phyloP scores from a whole-genome alignment of 2,888 invertebrate species.

The Mantis religiosa region DNA sequence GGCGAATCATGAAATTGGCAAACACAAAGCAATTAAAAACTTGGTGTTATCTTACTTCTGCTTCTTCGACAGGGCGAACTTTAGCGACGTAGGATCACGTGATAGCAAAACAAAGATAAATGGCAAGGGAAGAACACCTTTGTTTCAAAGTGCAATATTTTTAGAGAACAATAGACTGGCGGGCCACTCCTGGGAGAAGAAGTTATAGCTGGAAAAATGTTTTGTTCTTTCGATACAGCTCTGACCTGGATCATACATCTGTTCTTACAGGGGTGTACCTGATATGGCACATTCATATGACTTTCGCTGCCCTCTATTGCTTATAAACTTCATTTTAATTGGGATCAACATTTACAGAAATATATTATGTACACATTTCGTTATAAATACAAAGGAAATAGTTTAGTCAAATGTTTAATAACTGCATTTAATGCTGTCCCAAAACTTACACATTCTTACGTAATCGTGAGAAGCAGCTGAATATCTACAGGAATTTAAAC shows the following conservation, averaged over 20 bases:
- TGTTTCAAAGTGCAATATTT: neutral
- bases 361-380: no score
- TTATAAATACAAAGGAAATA: no score
- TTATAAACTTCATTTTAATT: no score
- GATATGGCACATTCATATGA: no score
- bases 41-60: neutral
- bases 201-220: neutral
- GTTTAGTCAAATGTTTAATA: no score
- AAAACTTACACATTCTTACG: no score
- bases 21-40: neutral
- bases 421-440: no score
- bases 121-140: neutral
- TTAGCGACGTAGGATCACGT: neutral
- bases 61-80: neutral
- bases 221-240: neutral
- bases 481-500: no score
- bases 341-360: no score
- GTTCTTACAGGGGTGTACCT: neutral
- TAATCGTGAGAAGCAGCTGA: no score
- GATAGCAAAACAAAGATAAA: neutral
- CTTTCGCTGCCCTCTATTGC: no score
- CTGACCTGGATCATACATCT: neutral
- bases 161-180: neutral
- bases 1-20: neutral
- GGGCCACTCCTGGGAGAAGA: neutral